Percentiles rank a stretch among this genome's conserved stretches.
Conservation (phyloP, 1,140 invertebrate species). For the Glomeris maerens region DNA sequence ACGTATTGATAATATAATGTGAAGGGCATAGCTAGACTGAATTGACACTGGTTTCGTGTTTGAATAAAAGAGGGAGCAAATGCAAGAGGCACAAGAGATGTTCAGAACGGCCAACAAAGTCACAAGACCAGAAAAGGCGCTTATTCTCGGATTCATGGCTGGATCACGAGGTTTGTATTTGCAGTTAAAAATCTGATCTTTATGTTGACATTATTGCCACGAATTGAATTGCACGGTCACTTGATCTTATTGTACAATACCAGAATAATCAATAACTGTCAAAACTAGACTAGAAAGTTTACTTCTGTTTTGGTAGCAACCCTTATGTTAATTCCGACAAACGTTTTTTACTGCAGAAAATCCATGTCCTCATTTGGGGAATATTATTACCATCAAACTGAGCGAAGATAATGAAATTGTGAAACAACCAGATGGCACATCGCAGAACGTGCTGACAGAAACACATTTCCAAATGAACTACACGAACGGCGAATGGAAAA, state of each 20-base stretch:
- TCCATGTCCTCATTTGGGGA: constrained; percentile 82
- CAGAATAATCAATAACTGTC: too few species aligned
- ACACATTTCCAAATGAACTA: constrained; percentile 97
- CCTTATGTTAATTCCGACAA: too few species aligned
- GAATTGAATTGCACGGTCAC: too few species aligned
- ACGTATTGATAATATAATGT: constrained; percentile 22
- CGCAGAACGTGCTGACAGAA: constrained; percentile 63
- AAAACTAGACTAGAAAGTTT: constrained; percentile 7
- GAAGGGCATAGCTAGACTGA: neutral
- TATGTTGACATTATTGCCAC: too few species aligned
- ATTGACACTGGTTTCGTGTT: neutral
- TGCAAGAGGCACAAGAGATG: constrained; percentile 94
- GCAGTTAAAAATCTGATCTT: too few species aligned
- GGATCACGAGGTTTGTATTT: constrained; percentile 65
- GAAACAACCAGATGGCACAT: constrained; percentile 53
- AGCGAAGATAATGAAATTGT: constrained; percentile 75
- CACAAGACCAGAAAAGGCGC: constrained; percentile 86
- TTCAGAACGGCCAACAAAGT: constrained; percentile 90
- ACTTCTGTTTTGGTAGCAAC: neutral
- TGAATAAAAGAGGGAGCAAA: constrained; percentile 61
- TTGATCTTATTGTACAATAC: too few species aligned
- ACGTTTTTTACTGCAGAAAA: constrained; percentile 57
- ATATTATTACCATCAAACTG: constrained; percentile 81
- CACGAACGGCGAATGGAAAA: constrained; percentile 82
- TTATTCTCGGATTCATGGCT: constrained; percentile 96